Percentiles rank a stretch among this genome's conserved stretches.
Evolutionary conservation across 1,140 invertebrate species (phyloP).

Genomic region (Chionoecetes opilio): DNA sequence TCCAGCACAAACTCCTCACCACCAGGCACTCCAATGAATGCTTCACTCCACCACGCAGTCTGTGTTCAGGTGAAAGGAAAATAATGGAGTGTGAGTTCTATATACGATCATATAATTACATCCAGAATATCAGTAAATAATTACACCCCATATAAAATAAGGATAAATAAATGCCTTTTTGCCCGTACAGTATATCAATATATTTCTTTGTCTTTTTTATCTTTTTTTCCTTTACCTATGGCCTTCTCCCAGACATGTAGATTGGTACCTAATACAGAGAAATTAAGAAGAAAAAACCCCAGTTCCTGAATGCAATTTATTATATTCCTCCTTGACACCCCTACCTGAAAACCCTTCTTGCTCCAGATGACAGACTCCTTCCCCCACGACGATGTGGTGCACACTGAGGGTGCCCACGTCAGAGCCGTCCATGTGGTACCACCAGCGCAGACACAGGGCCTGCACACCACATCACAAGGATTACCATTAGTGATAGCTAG

Average conservation of each 20-base stretch:
- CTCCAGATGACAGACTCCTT: slow-evolving; percentile 50
- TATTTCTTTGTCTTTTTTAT: too few relatives aligned
- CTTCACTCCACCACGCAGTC: slow-evolving; percentile 59
- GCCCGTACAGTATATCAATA: too few relatives aligned
- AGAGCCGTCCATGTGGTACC: slow-evolving; percentile 75
- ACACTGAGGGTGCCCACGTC: slow-evolving; percentile 50
- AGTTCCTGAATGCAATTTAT: too few relatives aligned
- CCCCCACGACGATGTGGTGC: not conserved
- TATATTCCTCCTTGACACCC: too few relatives aligned
- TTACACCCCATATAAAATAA: not conserved
- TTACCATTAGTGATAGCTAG: too few relatives aligned
- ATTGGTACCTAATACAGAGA: too few relatives aligned
- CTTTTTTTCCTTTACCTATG: too few relatives aligned
- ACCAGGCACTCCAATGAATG: slow-evolving; percentile 56
- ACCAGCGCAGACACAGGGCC: slow-evolving; percentile 68
- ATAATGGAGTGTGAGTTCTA: not conserved
- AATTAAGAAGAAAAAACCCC: too few relatives aligned
- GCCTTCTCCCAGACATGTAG: too few relatives aligned
- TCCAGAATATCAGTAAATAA: not conserved
- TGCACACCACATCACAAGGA: too few relatives aligned
- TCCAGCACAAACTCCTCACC: slow-evolving; percentile 47
- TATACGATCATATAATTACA: not conserved
- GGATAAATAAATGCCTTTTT: not conserved
- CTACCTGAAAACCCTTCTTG: slow-evolving; percentile 68
- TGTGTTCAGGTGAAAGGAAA: not conserved